A percentile compares a stretch with the other conserved stretches of the same genome.
phyloP scores from a whole-genome alignment of 2,797 vertebrate genomes.

The Eremophila alpestris region DNA sequence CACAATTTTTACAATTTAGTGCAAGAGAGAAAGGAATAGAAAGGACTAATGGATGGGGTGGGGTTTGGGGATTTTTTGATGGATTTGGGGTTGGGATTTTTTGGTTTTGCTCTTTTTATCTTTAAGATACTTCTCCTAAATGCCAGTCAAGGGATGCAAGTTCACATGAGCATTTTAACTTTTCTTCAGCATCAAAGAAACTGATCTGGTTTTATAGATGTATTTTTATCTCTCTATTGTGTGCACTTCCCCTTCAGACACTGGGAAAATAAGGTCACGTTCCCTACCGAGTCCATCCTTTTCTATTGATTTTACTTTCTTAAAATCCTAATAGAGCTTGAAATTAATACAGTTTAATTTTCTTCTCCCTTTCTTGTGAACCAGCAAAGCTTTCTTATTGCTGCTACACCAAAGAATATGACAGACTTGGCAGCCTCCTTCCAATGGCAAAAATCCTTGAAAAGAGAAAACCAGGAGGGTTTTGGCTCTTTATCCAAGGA shows the following conservation, averaged over 20 bases:
- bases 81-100: neutral
- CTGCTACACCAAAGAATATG: neutral
- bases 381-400: neutral
- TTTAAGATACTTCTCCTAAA: constrained; percentile 12
- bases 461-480: neutral
- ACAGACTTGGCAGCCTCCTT: neutral
- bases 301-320: constrained; percentile 62
- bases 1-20: neutral
- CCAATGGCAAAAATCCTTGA: neutral
- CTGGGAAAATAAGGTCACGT: constrained; percentile 44
- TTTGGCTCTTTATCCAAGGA: neutral
- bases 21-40: neutral
- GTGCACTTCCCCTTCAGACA: constrained; percentile 35
- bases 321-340: constrained; percentile 67
- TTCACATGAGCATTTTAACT: constrained; percentile 24
- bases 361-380: neutral
- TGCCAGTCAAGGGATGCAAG: constrained; percentile 4
- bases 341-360: constrained; percentile 59
- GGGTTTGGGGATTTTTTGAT: neutral
- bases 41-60: neutral
- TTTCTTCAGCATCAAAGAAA: constrained; percentile 36
- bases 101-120: constrained; percentile 5
- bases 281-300: constrained; percentile 48
- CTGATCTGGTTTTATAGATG: constrained; percentile 7
- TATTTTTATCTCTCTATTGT: constrained; percentile 50